These are phyloP conservation scores for Rhingia rostrata DNA, from an alignment of 2,888 invertebrate genomes.

Conservation along the genomic window DNA sequence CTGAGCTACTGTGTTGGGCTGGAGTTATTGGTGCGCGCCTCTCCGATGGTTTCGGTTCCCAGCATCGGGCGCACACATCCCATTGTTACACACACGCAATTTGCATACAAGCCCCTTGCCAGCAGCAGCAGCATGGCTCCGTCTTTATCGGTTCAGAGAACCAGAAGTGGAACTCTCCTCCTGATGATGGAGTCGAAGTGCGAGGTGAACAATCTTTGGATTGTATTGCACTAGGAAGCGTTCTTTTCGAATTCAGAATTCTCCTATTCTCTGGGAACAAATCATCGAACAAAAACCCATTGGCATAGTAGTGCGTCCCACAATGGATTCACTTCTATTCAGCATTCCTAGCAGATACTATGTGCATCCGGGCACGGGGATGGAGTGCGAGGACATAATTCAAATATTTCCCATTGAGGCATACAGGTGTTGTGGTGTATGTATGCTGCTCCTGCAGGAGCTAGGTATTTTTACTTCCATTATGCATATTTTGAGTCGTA, in stretches of 20 bases:
- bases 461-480: constrained; percentile 31
- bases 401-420: constrained; percentile 49
- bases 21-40: no score
- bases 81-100: constrained; percentile 65
- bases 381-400: constrained; percentile 47
- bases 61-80: constrained; percentile 2
- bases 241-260: constrained; percentile 63
- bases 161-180: constrained; percentile 44
- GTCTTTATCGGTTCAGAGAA: constrained; percentile 23
- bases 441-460: neutral
- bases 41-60: constrained; percentile 19
- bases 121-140: neutral
- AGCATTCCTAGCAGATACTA: neutral
- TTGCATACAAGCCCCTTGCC: constrained; percentile 58
- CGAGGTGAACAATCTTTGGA: constrained; percentile 70
- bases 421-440: neutral
- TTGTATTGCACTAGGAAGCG: constrained; percentile 46
- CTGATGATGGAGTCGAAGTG: neutral
- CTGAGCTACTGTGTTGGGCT: constrained; percentile 4
- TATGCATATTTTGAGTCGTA: constrained; percentile 58
- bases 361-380: neutral
- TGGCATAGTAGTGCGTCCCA: constrained; percentile 13
- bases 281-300: constrained; percentile 56
- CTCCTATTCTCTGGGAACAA: constrained; percentile 58
- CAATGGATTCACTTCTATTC: constrained; percentile 29